phyloP scores from a whole-genome alignment of 1,140 invertebrate species.

The Thalassaphorura encarpata region DNA sequence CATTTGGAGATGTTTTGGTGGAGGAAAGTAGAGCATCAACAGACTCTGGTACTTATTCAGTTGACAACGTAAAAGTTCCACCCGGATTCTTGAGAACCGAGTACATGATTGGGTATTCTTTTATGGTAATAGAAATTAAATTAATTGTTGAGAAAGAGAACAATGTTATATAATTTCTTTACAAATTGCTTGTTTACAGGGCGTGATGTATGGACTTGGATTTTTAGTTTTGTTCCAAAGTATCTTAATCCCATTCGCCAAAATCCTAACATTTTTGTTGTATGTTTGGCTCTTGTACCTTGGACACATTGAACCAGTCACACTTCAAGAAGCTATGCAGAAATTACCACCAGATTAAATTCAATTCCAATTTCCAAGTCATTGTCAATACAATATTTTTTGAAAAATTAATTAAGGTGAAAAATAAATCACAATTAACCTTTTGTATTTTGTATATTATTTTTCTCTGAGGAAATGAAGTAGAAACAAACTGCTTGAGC shows the following conservation, averaged over 20 bases:
- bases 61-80: slow-evolving; percentile 16
- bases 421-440: no score
- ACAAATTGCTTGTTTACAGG: background rate
- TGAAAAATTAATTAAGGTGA: no score
- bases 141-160: background rate
- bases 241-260: slow-evolving; percentile 11
- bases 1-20: no score
- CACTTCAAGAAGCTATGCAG: slow-evolving; percentile 10
- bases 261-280: background rate
- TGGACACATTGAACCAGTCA: slow-evolving; percentile 5
- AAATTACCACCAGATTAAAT: slow-evolving; percentile 16
- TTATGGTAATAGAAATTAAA: background rate
- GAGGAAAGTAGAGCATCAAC: no score
- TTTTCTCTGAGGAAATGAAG: no score
- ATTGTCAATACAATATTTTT: no score
- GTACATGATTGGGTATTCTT: slow-evolving; percentile 13
- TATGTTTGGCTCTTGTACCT: slow-evolving; percentile 5
- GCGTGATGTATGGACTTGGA: slow-evolving; percentile 16
- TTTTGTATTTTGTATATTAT: no score
- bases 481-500: no score
- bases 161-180: background rate
- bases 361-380: no score
- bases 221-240: slow-evolving; percentile 14
- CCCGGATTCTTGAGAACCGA: slow-evolving; percentile 9
- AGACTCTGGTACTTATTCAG: no score